Evolutionary conservation across 1,140 invertebrate genomes (phyloP).

Genomic region (Bombus vancouverensis): DNA sequence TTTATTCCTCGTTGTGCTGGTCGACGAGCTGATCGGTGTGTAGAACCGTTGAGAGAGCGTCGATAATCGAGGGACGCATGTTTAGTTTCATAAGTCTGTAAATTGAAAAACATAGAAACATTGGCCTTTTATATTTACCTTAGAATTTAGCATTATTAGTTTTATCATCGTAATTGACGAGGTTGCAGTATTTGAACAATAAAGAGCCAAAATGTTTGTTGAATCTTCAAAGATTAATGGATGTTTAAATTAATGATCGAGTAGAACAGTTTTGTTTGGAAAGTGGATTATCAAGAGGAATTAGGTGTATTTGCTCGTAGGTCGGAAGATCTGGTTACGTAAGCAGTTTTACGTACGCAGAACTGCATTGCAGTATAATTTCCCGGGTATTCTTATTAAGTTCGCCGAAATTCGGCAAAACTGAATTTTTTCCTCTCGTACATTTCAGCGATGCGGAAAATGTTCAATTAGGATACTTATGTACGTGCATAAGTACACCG

Average conservation of each 20-base stretch:
- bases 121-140: not conserved
- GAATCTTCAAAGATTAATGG: not conserved
- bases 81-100: not conserved
- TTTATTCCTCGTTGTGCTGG: constrained; percentile 4
- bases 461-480: not conserved
- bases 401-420: not conserved
- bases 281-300: not conserved
- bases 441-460: not conserved
- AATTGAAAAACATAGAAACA: not conserved
- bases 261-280: not conserved
- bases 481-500: too few relatives aligned
- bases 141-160: not conserved
- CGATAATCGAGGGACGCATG: not conserved
- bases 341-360: not conserved
- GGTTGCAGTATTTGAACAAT: not conserved
- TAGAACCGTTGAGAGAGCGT: not conserved
- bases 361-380: constrained; percentile 18
- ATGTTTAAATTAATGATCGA: not conserved
- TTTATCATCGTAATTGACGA: not conserved
- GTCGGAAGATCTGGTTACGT: not conserved
- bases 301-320: not conserved
- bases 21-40: not conserved
- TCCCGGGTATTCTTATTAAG: constrained; percentile 12
- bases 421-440: not conserved
- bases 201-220: not conserved